A percentile compares a stretch with the other conserved stretches of the same genome.
phyloP scores from a whole-genome alignment of 2,797 vertebrate genomes.

The Coilia nasus region DNA sequence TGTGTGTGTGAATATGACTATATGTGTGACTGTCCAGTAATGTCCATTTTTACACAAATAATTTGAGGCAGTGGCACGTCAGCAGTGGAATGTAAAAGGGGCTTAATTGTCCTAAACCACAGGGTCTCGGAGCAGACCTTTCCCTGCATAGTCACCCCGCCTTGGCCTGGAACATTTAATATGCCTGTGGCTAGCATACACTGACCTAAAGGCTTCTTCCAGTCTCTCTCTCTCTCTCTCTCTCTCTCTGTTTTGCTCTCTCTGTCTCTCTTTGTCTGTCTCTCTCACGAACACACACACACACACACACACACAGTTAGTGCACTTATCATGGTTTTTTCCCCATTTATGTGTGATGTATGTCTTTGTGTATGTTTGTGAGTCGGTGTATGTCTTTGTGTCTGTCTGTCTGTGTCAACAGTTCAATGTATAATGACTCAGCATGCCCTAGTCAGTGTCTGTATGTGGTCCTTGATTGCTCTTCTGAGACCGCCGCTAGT shows the following conservation, averaged over 20 bases:
- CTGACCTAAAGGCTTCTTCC: slow-evolving; percentile 7
- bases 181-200: slow-evolving; percentile 39
- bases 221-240: neutral
- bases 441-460: neutral
- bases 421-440: neutral
- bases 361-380: slow-evolving; percentile 6
- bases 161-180: slow-evolving; percentile 50
- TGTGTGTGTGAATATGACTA: neutral
- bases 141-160: slow-evolving; percentile 42
- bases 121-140: slow-evolving; percentile 49
- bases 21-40: neutral
- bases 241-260: neutral
- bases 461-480: neutral
- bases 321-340: neutral
- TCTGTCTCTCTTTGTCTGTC: too few relatives aligned
- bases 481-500: neutral
- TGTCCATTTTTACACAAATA: slow-evolving; percentile 72
- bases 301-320: neutral
- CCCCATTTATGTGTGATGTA: neutral
- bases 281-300: too few relatives aligned
- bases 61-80: slow-evolving; percentile 76
- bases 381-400: neutral
- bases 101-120: slow-evolving; percentile 76
- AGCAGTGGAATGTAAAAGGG: slow-evolving; percentile 67
- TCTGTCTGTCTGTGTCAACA: neutral